Conservation (phyloP, 2,888 invertebrate species). For the Synergus gifuensis region DNA sequence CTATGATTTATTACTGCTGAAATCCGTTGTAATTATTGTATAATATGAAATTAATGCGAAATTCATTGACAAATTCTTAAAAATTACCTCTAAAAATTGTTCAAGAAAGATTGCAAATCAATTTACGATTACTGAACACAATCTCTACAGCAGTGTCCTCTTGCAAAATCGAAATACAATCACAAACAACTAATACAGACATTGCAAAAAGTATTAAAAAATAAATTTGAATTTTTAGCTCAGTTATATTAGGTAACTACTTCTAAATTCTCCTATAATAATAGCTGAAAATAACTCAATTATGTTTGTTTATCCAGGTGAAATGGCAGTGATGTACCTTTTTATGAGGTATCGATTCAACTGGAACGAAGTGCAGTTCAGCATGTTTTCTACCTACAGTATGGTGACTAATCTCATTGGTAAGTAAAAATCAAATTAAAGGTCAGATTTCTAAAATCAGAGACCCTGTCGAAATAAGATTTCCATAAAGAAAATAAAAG, state of each 20-base stretch:
- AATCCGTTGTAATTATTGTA: not conserved
- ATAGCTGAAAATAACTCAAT: not conserved
- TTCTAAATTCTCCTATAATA: too few relatives aligned
- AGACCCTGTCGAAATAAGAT: conserved; percentile 16
- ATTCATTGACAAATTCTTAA: not conserved
- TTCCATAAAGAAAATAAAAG: conserved; percentile 24
- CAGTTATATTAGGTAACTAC: not conserved
- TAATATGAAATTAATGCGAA: not conserved
- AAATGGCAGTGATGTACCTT: conserved; percentile 91
- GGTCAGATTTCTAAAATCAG: conserved; percentile 49
- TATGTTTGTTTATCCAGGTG: conserved; percentile 80
- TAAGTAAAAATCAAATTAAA: conserved; percentile 75
- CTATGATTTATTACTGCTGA: not conserved
- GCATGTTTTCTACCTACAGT: conserved; percentile 90
- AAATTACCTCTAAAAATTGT: not conserved
- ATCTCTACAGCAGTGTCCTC: too few relatives aligned
- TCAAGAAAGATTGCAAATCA: not conserved
- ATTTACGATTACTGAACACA: not conserved
- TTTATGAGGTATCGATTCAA: conserved; percentile 91
- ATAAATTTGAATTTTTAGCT: not conserved
- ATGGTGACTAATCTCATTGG: conserved; percentile 90
- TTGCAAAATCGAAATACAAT: not conserved
- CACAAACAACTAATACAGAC: not conserved
- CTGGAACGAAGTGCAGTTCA: conserved; percentile 93
- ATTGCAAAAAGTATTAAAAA: not conserved